Base-by-base conservation (phyloP, 2,888 invertebrate genomes). In the Drosophila testacea region DNA sequence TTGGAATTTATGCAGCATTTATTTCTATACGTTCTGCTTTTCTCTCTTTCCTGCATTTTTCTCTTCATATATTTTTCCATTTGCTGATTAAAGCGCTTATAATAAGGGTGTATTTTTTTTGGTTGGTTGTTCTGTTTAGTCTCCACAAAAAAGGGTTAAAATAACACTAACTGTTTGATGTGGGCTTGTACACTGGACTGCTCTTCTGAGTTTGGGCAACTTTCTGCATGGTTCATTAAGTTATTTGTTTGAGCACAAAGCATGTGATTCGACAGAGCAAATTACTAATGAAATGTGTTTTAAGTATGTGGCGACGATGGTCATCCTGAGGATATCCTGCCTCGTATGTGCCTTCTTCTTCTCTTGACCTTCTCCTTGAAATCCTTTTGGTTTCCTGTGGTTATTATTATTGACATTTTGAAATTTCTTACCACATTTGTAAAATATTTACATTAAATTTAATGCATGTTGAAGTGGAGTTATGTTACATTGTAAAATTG, bases 111-210 rank as follows among this genome's bases (percentile, higher is more conserved):
- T 57, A 69, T 73, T 52, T 10, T 11, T 55, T 55, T 36, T 65
- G 32, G 32, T 47, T 61, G 51, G 52, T 51, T 50, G 36, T 46
- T 64, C 48, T 52, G 13, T 28, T 13, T 30, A 7, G 22, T 46
- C 28, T 34, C 34, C 22, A 50, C 10, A 64, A 59, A 72, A 64
- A 82, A 81, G 83, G 83, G 87, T 86, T 83, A 69, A 73, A 79
- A 81, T 81, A 82, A 77, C 69, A 71, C 67, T 32, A 83, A 73
- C 76, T 85, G 81, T 83, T 85, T 83, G 83, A 83, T 83, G 86
- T 83, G 79, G 70, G 59, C 73, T 62, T 57, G 38, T 9, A 34
- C 44, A 16, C 46, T 28, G 44, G 28, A 38, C 38, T 51, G 7
- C 6, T 48, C 34, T 16, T 51, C 13, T 46, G 16, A 11, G 47